Evolutionary conservation across 2,113 vertebrate genomes (phyloP).

Genomic region (Thalassarche chlororhynchos): DNA sequence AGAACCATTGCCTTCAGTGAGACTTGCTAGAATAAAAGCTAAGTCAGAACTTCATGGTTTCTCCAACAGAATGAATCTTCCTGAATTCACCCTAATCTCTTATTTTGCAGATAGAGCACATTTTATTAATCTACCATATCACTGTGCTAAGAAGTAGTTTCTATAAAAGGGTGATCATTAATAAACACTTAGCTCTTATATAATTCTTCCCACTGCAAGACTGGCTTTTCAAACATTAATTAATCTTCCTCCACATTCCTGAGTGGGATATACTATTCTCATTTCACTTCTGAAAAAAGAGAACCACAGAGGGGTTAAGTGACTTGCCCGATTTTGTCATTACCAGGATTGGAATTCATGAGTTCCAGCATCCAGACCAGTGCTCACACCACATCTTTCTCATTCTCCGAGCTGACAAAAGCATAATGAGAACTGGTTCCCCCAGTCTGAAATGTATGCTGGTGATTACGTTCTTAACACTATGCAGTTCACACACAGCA

Average conservation of each 20-base stretch:
- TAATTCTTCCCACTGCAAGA: conserved; percentile 37
- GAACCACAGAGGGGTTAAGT: conserved; percentile 5
- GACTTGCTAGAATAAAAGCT: not conserved
- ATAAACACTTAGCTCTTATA: conserved; percentile 31
- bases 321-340: conserved; percentile 11
- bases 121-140: conserved; percentile 23
- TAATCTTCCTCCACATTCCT: conserved; percentile 26
- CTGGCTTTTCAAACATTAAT: conserved; percentile 52
- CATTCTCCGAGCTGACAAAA: conserved; percentile 1
- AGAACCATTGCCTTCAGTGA: not conserved
- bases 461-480: not conserved
- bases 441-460: not conserved
- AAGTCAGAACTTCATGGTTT: conserved; percentile 6
- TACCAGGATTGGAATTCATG: not conserved
- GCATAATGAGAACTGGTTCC: conserved; percentile 27
- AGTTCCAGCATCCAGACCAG: conserved; percentile 6
- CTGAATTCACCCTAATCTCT: not conserved
- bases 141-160: conserved; percentile 1
- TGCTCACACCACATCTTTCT: not conserved
- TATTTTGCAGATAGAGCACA: not conserved
- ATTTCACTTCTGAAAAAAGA: conserved; percentile 6
- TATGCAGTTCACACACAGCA: not conserved
- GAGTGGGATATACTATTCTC: conserved; percentile 24
- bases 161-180: not conserved
- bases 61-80: not conserved